Evolutionary conservation across 2,888 invertebrate species (phyloP).

Genomic region (Epicampocera succincta): DNA sequence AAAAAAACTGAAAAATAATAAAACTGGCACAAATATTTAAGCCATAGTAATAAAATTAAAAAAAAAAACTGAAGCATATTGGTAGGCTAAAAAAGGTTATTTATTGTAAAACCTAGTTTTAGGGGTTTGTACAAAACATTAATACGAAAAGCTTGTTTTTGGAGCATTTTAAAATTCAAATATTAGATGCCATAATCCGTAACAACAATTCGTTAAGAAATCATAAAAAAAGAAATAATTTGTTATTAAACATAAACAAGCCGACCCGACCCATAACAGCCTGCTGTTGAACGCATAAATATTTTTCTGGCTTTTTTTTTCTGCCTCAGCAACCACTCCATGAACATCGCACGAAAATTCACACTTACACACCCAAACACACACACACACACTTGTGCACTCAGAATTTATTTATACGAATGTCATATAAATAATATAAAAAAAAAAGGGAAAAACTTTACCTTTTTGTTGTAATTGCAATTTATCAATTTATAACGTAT

Average conservation of each 20-base stretch:
- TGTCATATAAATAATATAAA: background rate
- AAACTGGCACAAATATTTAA: constrained; percentile 23
- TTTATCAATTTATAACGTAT: background rate
- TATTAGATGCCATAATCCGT: background rate
- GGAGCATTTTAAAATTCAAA: background rate
- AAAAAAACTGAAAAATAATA: too few relatives aligned
- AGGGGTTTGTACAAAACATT: background rate
- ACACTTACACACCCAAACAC: background rate
- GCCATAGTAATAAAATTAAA: background rate
- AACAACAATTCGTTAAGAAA: background rate
- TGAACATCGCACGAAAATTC: constrained; percentile 5
- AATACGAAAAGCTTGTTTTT: too few relatives aligned
- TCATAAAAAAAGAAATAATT: constrained; percentile 18
- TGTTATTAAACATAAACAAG: too few relatives aligned
- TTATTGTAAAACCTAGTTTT: constrained; percentile 25
- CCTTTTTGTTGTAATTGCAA: constrained; percentile 1
- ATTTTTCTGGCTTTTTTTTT: background rate
- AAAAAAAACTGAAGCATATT: constrained; percentile 4
- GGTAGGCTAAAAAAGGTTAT: background rate
- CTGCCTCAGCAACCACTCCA: constrained; percentile 16
- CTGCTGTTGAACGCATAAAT: constrained; percentile 8
- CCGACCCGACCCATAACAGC: constrained; percentile 23
- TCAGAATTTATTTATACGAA: background rate
- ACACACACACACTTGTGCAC: background rate
- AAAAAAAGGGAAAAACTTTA: constrained; percentile 4